Base-by-base conservation (phyloP, 2,888 invertebrate species). In the Prostheceraeus crozeri region DNA sequence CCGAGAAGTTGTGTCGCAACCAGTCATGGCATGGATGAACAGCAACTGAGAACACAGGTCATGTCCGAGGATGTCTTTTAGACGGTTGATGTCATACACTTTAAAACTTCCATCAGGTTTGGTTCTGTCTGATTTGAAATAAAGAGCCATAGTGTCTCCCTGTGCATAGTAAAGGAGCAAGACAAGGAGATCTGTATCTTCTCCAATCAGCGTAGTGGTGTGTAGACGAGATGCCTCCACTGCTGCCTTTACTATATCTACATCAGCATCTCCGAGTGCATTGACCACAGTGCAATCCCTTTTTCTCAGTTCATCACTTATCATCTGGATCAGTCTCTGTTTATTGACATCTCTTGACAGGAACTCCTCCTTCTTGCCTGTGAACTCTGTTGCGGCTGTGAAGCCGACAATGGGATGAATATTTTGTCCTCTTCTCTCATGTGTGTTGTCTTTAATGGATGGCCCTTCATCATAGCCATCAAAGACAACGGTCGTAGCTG, bases 301-400 rank as follows among this genome's bases (percentile, higher is more conserved):
- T 23, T 60, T 28, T 31, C 27, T 10, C 33, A 63, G 35, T 46
- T 53, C 27, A 10, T 31, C 56, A 36, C 55, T 60, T 10, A 63
- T 35, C 27, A 63, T 14, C 48, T 45, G 35, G 36, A 63, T 63
- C 10, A 63, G 36, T 11, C 30, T 16, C 48, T 64, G 63, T 40
- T 64, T 64, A 46, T 61, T 64, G 27, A 14, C 16, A 19, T 28
- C 55, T 23, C 28, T 51, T 3, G 48, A 19, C 33, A 63, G 30
- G 53, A 63, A 63, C 25, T 54, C 55, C 30, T 64, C 63, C 35
- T 63, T 64, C 35, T 64, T 64, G 27, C 46, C 57, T 25, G 14
- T 28, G 51, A 64, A 64, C 33, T 23, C 45, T 14, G 58, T 64
- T 3, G 40, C 58, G 36, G 21, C 8, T 36, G 52, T 63, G 35